Percentiles rank a stretch among this genome's conserved stretches.
phyloP scores from a whole-genome alignment of 2,888 invertebrate species.

The Hydrotaea cyrtoneurina region DNA sequence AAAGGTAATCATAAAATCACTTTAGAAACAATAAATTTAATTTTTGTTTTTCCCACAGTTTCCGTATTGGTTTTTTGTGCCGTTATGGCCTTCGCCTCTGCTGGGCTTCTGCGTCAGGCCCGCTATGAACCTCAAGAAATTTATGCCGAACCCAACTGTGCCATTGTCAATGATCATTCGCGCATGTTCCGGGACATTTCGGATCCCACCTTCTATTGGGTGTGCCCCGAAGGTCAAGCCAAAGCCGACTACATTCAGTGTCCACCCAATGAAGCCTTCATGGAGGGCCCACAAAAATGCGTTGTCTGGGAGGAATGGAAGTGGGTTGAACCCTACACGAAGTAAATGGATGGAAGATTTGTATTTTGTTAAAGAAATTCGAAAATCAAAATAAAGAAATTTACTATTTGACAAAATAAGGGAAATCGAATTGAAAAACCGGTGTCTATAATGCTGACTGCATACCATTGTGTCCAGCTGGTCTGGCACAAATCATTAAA shows the following conservation, averaged over 20 bases:
- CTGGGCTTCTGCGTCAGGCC: constrained; percentile 34
- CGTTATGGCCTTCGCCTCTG: constrained; percentile 64
- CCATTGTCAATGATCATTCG: constrained; percentile 73
- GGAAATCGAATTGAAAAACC: no score
- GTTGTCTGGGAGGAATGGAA: constrained; percentile 78
- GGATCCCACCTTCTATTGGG: constrained; percentile 78
- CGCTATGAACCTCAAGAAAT: constrained; percentile 76
- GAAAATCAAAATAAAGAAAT: no score
- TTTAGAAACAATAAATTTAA: not conserved
- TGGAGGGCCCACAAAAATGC: constrained; percentile 74
- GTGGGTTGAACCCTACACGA: constrained; percentile 76
- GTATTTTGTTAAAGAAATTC: no score
- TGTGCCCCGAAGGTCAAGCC: constrained; percentile 73
- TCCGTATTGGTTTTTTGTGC: constrained; percentile 69
- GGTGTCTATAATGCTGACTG: no score
- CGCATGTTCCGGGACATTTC: constrained; percentile 78
- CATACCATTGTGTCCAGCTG: no score
- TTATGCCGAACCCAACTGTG: constrained; percentile 77
- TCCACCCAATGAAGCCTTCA: constrained; percentile 75
- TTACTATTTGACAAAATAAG: no score
- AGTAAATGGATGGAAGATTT: constrained; percentile 68
- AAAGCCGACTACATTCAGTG: constrained; percentile 76
- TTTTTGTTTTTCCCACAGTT: constrained; percentile 60
- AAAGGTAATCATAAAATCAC: not conserved
- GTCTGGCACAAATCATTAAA: no score